Conservation (phyloP, 2,797 vertebrate genomes). For the Botia almorhae region DNA sequence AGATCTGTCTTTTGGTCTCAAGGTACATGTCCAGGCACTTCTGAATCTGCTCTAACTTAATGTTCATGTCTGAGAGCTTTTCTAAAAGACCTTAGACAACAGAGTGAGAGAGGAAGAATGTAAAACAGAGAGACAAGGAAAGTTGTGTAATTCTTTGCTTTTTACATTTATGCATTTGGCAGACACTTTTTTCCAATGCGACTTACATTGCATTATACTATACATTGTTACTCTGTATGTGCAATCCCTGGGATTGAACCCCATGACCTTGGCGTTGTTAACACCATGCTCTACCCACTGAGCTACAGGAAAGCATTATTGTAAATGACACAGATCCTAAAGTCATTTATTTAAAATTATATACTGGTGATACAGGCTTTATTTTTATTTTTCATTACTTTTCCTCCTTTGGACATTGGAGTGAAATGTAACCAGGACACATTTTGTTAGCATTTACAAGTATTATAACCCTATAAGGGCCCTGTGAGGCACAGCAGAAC, state of each 20-base stretch:
- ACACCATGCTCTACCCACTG: no score
- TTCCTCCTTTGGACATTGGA: not conserved
- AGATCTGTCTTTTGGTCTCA: conserved; percentile 88
- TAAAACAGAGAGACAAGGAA: not conserved
- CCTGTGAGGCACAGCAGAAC: no score
- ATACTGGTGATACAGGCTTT: not conserved
- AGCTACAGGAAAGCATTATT: no score
- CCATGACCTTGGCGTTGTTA: no score
- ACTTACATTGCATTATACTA: no score
- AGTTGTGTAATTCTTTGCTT: not conserved
- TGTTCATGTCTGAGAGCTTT: conserved; percentile 79
- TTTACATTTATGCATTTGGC: no score
- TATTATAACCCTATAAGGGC: no score
- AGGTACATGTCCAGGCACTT: conserved; percentile 89
- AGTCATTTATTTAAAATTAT: no score
- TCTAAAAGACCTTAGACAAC: conserved; percentile 79
- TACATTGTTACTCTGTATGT: no score
- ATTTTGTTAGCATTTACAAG: not conserved
- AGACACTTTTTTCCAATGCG: no score
- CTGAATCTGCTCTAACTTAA: conserved; percentile 85
- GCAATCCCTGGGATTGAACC: no score
- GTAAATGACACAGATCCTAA: no score
- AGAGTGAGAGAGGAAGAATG: not conserved
- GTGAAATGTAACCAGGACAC: not conserved
- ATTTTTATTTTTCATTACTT: not conserved